A percentile compares a stretch with the other conserved stretches of the same genome.
phyloP scores from a whole-genome alignment of 2,888 invertebrate genomes.

The Siphlonurus alternatus region DNA sequence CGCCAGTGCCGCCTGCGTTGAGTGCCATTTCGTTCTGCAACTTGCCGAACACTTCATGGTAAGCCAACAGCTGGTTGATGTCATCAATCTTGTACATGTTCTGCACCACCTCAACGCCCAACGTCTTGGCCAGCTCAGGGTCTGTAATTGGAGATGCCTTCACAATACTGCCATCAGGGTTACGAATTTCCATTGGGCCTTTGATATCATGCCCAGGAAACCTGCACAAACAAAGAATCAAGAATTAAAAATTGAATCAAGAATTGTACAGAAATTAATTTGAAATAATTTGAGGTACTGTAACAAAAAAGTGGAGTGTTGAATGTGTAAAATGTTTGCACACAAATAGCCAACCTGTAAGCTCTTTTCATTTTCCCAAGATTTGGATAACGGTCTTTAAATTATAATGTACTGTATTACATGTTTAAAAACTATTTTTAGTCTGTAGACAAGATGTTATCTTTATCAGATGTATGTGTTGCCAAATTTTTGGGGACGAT shows the following conservation, averaged over 20 bases:
- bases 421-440: no score
- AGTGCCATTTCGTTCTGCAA: slow-evolving; percentile 33
- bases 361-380: slow-evolving; percentile 11
- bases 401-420: no score
- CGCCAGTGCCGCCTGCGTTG: slow-evolving; percentile 2
- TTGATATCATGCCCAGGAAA: slow-evolving; percentile 30
- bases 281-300: not conserved
- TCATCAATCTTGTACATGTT: slow-evolving; percentile 75
- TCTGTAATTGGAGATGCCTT: slow-evolving; percentile 41
- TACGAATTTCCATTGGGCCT: slow-evolving; percentile 39
- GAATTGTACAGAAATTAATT: not conserved
- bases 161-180: slow-evolving; percentile 53
- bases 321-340: not conserved
- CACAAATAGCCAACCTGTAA: not conserved
- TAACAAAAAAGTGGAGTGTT: not conserved
- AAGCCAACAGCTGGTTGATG: slow-evolving; percentile 64
- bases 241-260: not conserved
- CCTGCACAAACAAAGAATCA: slow-evolving; percentile 18
- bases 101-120: slow-evolving; percentile 55
- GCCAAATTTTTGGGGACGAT: no score
- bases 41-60: slow-evolving; percentile 71
- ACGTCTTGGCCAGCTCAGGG: slow-evolving; percentile 39
- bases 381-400: no score
- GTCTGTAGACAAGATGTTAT: no score
- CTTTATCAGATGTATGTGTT: no score